Percentiles rank a stretch among this genome's conserved stretches.
Evolutionary conservation across 2,797 vertebrate species (phyloP).

Genomic region (Cossypha polioptera): DNA sequence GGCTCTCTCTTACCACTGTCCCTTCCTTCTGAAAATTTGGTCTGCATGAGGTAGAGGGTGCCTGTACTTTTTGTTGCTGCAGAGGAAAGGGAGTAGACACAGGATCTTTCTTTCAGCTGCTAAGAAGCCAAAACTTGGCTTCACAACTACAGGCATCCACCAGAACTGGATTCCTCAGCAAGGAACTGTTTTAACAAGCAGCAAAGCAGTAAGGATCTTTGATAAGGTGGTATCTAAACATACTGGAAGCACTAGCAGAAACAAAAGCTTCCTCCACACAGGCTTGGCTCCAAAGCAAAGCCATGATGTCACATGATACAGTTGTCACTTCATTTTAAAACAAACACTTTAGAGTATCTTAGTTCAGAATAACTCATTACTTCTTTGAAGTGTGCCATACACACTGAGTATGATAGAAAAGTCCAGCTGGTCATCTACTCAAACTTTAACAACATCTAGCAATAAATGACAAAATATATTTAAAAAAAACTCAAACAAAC

Average conservation of each 20-base stretch:
- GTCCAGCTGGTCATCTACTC: neutral
- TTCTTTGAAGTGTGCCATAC: neutral
- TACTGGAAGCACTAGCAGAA: neutral
- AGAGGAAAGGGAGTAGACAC: neutral
- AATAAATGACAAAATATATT: neutral
- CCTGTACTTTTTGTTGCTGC: accelerated
- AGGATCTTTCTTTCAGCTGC: neutral
- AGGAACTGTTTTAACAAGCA: neutral
- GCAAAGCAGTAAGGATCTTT: neutral
- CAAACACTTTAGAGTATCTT: neutral
- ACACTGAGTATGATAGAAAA: neutral
- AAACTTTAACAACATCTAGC: neutral
- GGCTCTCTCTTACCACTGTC: neutral
- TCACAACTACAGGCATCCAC: neutral
- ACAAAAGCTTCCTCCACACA: neutral
- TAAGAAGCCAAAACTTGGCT: neutral
- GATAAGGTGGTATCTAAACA: neutral
- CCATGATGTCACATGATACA: neutral
- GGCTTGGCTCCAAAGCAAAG: neutral
- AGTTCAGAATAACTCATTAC: neutral
- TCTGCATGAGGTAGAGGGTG: accelerated
- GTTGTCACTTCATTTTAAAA: neutral
- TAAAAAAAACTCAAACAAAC: neutral
- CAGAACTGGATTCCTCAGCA: neutral
- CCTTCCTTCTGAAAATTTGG: neutral